A percentile compares a stretch with the other conserved stretches of the same genome.
Conservation (phyloP, 2,888 invertebrate genomes). For the Philopedon plagiatum region DNA sequence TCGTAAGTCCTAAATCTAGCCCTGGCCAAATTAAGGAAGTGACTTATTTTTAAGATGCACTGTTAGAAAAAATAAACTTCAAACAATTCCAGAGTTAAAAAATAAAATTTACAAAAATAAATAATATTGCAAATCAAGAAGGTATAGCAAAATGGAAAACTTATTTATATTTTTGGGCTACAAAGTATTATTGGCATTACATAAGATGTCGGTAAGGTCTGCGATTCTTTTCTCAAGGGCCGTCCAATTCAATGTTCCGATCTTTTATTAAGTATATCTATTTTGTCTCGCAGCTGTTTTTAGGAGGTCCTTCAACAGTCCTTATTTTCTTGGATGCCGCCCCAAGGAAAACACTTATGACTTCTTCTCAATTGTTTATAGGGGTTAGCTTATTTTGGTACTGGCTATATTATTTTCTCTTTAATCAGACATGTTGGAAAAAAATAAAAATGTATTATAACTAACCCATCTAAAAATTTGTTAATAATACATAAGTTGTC, state of each 20-base stretch:
- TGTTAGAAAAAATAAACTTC: too few species aligned
- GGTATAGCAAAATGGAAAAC: neutral
- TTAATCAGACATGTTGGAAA: too few species aligned
- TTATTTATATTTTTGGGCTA: neutral
- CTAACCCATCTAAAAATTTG: too few species aligned
- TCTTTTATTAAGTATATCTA: neutral
- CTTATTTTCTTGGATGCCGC: neutral
- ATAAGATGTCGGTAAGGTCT: neutral
- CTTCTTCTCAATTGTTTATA: too few species aligned
- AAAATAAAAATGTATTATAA: too few species aligned
- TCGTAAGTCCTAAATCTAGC: too few species aligned
- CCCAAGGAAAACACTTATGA: too few species aligned
- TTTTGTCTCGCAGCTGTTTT: neutral
- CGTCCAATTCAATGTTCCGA: neutral
- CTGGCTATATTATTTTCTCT: neutral
- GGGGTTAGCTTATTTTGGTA: neutral
- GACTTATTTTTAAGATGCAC: too few species aligned
- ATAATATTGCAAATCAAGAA: neutral
- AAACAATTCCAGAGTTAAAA: too few species aligned
- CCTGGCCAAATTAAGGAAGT: too few species aligned
- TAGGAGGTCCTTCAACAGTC: neutral
- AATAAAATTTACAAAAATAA: neutral
- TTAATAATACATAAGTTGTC: too few species aligned
- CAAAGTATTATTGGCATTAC: neutral
- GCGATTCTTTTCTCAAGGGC: neutral